Base-by-base conservation (phyloP, 1,140 invertebrate genomes). In the Monomorium pharaonis region DNA sequence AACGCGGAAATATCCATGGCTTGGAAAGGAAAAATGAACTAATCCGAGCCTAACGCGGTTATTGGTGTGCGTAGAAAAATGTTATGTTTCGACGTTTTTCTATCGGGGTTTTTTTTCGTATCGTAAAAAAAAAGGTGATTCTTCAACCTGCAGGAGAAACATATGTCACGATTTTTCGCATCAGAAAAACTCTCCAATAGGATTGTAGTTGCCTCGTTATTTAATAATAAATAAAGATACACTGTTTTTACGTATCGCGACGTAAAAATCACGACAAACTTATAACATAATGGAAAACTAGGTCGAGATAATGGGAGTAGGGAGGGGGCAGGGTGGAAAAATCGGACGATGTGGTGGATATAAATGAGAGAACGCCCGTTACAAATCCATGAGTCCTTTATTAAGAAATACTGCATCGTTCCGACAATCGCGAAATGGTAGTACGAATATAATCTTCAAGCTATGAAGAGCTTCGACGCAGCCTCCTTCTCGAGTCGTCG, bases 351-450 rank as follows among this genome's bases (percentile, higher is more conserved):
- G 21, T 27, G 37, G 12, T 12, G 18, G 18, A 44, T 67, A 47
- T 72, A 4, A 90, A 72, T 54, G 72, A 85, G 42, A 24, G 47
- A 30, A 58, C 0, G 12, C 14, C 10, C 7, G 12, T 5, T 92
- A 92, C 80, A 92, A 92, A 92, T 89, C 88, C 88, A 91, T 92
- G 83, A 92, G 62, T 92, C 84, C 70, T 92, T 92, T 92, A 92
- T 92, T 92, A 91, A 92, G 89, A 92, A 92, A 92, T 92, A 90
- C 89, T 92, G 91, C 87, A 92, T 92, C 74, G 76, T 90, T 90
- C 74, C 87, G 81, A 91, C 86, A 88, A 90, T 90, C 86, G 89
- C 88, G 86, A 92, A 92, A 87, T 86, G 83, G 62, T 91, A 89
- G 88, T 92, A 92, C 87, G 91, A 92, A 92, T 92, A 91, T 91